A percentile compares a stretch with the other conserved stretches of the same genome.
Evolutionary conservation across 2,113 vertebrate genomes (phyloP).

Genomic region (Zosterops borbonicus): DNA sequence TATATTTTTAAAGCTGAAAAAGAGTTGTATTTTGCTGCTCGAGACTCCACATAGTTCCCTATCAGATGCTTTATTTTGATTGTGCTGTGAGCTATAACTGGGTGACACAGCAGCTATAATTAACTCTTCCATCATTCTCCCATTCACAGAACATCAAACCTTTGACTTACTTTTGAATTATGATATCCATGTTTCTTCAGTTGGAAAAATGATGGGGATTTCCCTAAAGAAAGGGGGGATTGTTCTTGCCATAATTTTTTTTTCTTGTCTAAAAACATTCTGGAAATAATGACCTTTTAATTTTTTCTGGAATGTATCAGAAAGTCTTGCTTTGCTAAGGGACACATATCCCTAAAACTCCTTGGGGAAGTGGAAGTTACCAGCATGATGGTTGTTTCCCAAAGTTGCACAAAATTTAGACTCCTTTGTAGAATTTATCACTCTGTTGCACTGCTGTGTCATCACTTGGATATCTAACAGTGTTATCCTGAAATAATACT

Average conservation of each 20-base stretch:
- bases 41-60: constrained; percentile 14
- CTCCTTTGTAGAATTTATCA: neutral
- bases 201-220: neutral
- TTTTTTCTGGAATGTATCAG: neutral
- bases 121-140: constrained; percentile 53
- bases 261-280: neutral
- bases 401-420: neutral
- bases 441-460: neutral
- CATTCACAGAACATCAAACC: constrained; percentile 24
- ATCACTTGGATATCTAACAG: fast-evolving
- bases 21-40: neutral
- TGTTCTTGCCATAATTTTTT: neutral
- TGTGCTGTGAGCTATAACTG: constrained; percentile 20
- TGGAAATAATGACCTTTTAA: neutral
- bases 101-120: constrained; percentile 48
- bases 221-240: neutral
- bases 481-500: neutral
- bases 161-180: constrained; percentile 42
- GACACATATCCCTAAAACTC: neutral
- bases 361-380: neutral
- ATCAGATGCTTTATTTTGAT: constrained; percentile 52
- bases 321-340: neutral
- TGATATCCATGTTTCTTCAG: neutral
- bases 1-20: neutral
- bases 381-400: neutral